Conservation (phyloP, 2,888 invertebrate species). For the Abrostola triplasia region DNA sequence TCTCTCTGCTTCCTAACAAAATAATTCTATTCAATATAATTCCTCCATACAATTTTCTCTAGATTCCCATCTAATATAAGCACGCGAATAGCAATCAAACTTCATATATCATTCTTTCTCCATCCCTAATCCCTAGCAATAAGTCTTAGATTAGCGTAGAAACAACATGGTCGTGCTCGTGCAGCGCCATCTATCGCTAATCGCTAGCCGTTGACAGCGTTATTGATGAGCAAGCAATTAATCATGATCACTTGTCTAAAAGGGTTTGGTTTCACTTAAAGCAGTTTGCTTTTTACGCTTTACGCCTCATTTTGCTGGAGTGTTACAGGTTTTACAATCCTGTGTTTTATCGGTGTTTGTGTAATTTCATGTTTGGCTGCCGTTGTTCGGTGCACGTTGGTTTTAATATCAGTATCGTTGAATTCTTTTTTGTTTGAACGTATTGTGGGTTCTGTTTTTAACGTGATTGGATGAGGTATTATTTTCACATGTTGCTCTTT, state of each 20-base stretch:
- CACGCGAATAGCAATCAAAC: neutral
- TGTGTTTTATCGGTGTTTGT: constrained; percentile 4
- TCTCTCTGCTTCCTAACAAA: no score
- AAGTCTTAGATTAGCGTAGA: constrained; percentile 24
- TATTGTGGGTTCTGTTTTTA: no score
- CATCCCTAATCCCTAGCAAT: neutral
- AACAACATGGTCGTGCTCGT: constrained; percentile 13
- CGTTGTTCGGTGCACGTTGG: no score
- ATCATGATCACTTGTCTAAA: constrained; percentile 59
- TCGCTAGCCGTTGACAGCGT: constrained; percentile 51
- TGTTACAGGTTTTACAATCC: constrained; percentile 18
- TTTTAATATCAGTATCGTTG: no score
- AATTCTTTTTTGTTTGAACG: no score
- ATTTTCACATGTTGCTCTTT: no score
- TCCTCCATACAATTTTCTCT: no score
- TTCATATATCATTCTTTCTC: neutral
- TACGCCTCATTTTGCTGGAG: constrained; percentile 36
- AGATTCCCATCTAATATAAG: no score
- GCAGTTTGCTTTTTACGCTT: constrained; percentile 51
- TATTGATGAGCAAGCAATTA: constrained; percentile 60
- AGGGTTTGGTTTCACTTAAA: constrained; percentile 57
- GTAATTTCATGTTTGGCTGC: neutral
- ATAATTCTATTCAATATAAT: no score
- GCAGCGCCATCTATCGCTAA: constrained; percentile 54
- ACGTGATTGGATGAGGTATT: no score